phyloP scores from a whole-genome alignment of 2,797 vertebrate species.

The Phrynocephalus vlangalii region DNA sequence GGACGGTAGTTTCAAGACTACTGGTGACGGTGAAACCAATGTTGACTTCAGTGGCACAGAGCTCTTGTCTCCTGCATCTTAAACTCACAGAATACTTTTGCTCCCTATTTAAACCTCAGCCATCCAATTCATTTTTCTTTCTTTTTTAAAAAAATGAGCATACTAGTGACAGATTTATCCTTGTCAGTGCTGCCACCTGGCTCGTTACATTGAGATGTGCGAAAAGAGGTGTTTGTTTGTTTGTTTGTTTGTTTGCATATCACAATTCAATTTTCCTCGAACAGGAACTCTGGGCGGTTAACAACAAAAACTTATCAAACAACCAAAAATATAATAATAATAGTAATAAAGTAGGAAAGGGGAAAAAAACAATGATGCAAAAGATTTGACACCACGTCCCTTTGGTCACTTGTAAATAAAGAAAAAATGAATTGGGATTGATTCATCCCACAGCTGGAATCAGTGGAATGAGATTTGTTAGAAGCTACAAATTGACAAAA shows the following conservation, averaged over 20 bases:
- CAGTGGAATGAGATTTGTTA: constrained; percentile 43
- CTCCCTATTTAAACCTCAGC: constrained; percentile 30
- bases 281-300: too few relatives aligned
- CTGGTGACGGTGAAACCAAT: background rate
- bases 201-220: constrained; percentile 23
- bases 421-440: constrained; percentile 62
- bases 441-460: constrained; percentile 49
- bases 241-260: too few relatives aligned
- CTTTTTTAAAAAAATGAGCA: constrained; percentile 42
- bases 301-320: too few relatives aligned
- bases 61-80: background rate
- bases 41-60: constrained; percentile 13
- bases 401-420: constrained; percentile 54
- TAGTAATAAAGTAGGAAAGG: too few relatives aligned
- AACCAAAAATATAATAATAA: too few relatives aligned
- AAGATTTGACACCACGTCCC: constrained; percentile 40
- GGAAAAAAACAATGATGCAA: background rate
- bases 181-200: constrained; percentile 34
- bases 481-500: constrained; percentile 41
- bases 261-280: too few relatives aligned
- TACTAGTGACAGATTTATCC: constrained; percentile 53
- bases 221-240: constrained; percentile 24
- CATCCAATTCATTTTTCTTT: background rate
- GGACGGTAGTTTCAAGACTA: constrained; percentile 16
- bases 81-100: constrained; percentile 2